Base-by-base conservation (phyloP, 2,797 vertebrate genomes). In the Sebastiscus albofasciatus region DNA sequence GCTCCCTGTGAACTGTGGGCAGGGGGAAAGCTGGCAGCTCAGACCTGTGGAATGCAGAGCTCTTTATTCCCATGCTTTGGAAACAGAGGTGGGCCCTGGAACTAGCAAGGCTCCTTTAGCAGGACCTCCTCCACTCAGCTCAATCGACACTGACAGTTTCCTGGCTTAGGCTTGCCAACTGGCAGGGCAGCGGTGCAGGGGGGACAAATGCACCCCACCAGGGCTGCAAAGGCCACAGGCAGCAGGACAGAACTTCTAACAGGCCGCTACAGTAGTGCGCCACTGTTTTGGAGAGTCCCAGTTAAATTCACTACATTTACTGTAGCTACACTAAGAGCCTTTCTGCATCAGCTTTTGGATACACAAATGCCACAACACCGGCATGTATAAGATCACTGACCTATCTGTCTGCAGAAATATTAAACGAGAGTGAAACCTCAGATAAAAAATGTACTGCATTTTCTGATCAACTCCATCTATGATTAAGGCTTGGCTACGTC, bases 121-220 rank as follows among this genome's bases (percentile, higher is more conserved):
- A 92, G 95, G 95, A 92, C 96, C 96, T 96, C 94, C 87, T 96
- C 92, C 94, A 96, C 94, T 96, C 96, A 97, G 93, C 96, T 96
- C 97, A 97, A 99, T 99, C 94, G 96, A 97, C 97, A 97, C 95
- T 99, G 98, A 99, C 98, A 98, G 97, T 96, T 98, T 97, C 97
- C 97, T 98, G 98, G 97, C 96, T 96, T 96, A 59, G 93, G 86
- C 89, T 91, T 98, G 97, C 97, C 98, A 99, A 97, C 97, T 97
- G 97, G 97, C 97, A 96, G 95, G 92, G 95, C 94, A 90, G 80
- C 89, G 91, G 96, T 95, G 94, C 93, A 94, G 93, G 93, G 94
- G 94, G 95, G 95, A 95, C 95, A 94, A 95, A 94, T 93, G 93
- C 94, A 55, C 84, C 87, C 93, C 70, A 83, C 87, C 87, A 79